Conservation (phyloP, 2,113 vertebrate genomes). For the Sapajus apella region DNA sequence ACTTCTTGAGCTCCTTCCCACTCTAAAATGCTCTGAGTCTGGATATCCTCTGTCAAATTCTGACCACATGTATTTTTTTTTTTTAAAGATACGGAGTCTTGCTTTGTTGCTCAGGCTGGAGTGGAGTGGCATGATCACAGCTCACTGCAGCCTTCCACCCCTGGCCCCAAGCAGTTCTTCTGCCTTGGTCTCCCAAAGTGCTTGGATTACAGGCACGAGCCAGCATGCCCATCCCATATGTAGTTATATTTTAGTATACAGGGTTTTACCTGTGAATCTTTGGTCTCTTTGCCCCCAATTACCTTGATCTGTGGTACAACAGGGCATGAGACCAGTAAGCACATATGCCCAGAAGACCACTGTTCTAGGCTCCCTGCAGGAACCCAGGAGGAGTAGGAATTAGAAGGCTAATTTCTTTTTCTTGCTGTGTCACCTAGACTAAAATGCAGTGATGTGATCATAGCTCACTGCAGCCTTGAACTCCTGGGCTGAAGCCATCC, state of each 20-base stretch:
- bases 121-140: too few species aligned
- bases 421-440: not conserved
- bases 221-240: not conserved
- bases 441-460: not conserved
- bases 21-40: not conserved
- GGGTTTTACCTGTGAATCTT: not conserved
- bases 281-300: not conserved
- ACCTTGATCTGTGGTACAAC: not conserved
- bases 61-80: not conserved
- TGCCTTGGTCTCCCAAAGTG: not conserved
- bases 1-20: not conserved
- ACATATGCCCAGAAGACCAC: not conserved
- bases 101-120: not conserved
- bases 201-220: not conserved
- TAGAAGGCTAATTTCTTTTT: not conserved
- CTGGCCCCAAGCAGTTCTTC: not conserved
- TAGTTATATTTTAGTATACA: not conserved
- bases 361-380: not conserved
- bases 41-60: not conserved
- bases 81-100: not conserved
- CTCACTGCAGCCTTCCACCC: not conserved
- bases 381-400: not conserved
- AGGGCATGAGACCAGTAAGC: not conserved
- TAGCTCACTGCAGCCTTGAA: not conserved
- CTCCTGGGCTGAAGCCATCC: not conserved